Percentiles rank a stretch among this genome's conserved stretches.
phyloP scores from a whole-genome alignment of 2,113 vertebrate genomes.

The Ctenomys sociabilis region DNA sequence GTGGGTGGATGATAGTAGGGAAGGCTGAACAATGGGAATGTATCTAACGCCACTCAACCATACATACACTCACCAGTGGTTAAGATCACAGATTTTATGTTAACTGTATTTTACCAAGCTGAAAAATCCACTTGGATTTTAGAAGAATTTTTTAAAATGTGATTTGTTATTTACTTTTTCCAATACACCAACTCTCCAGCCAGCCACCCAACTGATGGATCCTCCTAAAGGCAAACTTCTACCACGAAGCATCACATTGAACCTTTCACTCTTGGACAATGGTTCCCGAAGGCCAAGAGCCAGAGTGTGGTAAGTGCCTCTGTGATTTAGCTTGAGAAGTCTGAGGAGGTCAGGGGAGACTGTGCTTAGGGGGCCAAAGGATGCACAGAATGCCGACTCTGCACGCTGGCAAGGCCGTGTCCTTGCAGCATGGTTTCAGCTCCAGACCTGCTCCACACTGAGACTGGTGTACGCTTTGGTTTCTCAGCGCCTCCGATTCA shows the following conservation, averaged over 20 bases:
- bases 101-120: not conserved
- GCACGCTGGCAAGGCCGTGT: not conserved
- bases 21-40: not conserved
- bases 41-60: not conserved
- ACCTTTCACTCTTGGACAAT: not conserved
- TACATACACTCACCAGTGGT: not conserved
- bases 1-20: not conserved
- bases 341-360: not conserved
- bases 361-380: no score
- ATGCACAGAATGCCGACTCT: not conserved
- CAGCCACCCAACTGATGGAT: not conserved
- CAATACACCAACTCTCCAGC: not conserved
- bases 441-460: no score
- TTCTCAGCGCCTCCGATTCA: not conserved
- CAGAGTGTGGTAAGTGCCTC: not conserved
- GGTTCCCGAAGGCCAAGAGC: not conserved
- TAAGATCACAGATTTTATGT: not conserved
- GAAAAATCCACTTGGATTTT: not conserved
- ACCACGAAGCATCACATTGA: not conserved
- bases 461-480: not conserved
- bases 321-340: not conserved
- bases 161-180: conserved; percentile 15
- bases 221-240: not conserved
- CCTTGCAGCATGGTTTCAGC: not conserved
- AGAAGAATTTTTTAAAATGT: not conserved